These are phyloP conservation scores for Danio tinwini DNA, from an alignment of 2,797 vertebrate species.

Conservation along the genomic window DNA sequence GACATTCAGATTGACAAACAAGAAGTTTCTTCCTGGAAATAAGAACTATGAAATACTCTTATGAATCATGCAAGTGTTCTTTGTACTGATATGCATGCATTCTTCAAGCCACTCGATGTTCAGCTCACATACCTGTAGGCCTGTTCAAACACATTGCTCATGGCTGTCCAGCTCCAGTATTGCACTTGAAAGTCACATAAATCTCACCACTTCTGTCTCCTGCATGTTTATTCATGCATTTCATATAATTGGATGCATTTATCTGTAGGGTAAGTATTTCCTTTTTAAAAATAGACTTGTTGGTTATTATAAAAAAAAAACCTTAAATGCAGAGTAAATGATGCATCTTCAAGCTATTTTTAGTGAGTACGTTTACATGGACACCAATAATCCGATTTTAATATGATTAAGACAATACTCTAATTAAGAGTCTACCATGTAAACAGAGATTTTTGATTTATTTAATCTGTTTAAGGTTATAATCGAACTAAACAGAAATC, in stretches of 20 bases:
- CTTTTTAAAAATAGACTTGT: neutral
- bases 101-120: conserved; percentile 9
- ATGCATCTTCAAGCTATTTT: too few relatives aligned
- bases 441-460: too few relatives aligned
- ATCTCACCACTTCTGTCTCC: conserved; percentile 2
- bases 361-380: too few relatives aligned
- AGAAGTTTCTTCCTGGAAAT: neutral
- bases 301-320: neutral
- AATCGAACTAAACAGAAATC: too few relatives aligned
- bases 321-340: too few relatives aligned
- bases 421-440: too few relatives aligned
- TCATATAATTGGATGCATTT: neutral
- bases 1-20: neutral
- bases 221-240: conserved; percentile 11
- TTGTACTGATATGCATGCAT: neutral
- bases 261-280: conserved; percentile 1
- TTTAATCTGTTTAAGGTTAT: too few relatives aligned
- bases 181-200: neutral
- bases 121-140: conserved; percentile 45
- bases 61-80: neutral
- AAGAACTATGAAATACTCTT: neutral
- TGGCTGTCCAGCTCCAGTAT: neutral
- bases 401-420: too few relatives aligned
- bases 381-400: too few relatives aligned
- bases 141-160: conserved; percentile 59